Conservation (phyloP, 1,140 invertebrate species). For the Vollenhovia emeryi region DNA sequence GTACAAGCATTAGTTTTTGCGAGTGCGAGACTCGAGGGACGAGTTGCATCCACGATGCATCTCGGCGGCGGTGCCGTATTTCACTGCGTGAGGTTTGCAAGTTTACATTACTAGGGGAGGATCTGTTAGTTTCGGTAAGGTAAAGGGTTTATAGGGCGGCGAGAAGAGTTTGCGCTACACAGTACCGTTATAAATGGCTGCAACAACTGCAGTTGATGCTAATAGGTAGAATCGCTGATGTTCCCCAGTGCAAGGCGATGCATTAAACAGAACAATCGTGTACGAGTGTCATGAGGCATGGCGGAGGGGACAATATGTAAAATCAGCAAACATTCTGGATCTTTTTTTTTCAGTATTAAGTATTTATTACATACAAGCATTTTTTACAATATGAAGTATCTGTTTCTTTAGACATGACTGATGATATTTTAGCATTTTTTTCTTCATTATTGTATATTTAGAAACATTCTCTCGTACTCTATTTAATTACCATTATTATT, state of each 20-base stretch:
- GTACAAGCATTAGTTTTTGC: constrained; percentile 63
- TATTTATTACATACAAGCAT: constrained; percentile 82
- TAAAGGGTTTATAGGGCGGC: constrained; percentile 13
- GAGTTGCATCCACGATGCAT: constrained; percentile 41
- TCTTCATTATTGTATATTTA: constrained; percentile 70
- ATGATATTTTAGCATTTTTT: constrained; percentile 77
- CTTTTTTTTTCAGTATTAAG: constrained; percentile 74
- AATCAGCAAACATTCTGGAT: background rate
- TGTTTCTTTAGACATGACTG: constrained; percentile 79
- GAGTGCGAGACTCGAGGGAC: constrained; percentile 61
- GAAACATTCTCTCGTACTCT: constrained; percentile 73
- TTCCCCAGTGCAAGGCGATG: background rate
- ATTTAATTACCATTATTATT: constrained; percentile 69
- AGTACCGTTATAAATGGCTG: constrained; percentile 10
- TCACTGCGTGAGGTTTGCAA: constrained; percentile 62
- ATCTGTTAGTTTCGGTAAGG: constrained; percentile 39
- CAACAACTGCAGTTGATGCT: constrained; percentile 39
- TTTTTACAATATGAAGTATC: constrained; percentile 80
- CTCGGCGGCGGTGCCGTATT: constrained; percentile 50
- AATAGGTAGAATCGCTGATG: constrained; percentile 17
- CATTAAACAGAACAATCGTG: constrained; percentile 2
- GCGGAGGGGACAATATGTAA: background rate
- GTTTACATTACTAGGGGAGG: constrained; percentile 37
- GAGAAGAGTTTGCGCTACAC: constrained; percentile 3
- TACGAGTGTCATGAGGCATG: background rate